phyloP scores from a whole-genome alignment of 2,888 invertebrate species.

The Brachyptera risi region DNA sequence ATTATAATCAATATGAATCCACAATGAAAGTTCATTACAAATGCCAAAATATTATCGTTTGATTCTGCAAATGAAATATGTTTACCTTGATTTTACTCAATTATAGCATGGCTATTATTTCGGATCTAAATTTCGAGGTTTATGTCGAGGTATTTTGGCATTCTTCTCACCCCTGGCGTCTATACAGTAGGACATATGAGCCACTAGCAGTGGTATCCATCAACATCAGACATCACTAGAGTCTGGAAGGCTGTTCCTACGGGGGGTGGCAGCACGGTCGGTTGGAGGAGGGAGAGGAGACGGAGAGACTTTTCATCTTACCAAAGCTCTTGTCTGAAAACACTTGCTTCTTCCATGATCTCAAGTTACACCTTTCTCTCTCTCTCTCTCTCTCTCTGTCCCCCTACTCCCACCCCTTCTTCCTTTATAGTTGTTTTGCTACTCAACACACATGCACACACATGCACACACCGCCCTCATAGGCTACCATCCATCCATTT shows the following conservation, averaged over 20 bases:
- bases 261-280: not conserved
- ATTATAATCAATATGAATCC: no score
- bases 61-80: no score
- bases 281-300: not conserved
- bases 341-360: constrained; percentile 12
- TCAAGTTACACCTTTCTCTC: not conserved
- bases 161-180: no score
- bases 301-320: not conserved
- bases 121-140: no score
- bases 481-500: no score
- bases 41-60: no score
- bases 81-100: no score
- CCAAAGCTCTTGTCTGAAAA: not conserved
- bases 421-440: constrained; percentile 13
- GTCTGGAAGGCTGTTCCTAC: no score
- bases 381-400: not conserved
- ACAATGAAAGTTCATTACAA: no score
- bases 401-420: not conserved
- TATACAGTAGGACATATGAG: not conserved
- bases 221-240: constrained; percentile 17
- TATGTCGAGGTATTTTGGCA: not conserved
- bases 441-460: no score
- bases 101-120: no score
- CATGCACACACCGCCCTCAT: no score
- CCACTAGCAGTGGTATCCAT: constrained; percentile 13